A percentile compares a stretch with the other conserved stretches of the same genome.
Evolutionary conservation across 2,888 invertebrate species (phyloP).

Genomic region (Standfussiana lucernea): DNA sequence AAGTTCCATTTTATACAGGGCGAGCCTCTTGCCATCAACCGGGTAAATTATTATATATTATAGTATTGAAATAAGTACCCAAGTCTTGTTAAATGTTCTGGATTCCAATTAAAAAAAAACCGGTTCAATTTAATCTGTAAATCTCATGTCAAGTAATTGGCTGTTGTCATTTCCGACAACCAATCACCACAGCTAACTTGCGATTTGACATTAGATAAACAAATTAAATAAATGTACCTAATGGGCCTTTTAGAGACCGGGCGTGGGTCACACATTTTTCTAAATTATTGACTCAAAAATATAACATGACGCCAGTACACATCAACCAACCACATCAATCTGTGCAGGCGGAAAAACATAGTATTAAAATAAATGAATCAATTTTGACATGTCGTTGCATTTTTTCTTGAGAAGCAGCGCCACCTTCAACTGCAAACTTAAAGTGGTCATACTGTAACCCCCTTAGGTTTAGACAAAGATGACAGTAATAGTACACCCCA

Average conservation of each 20-base stretch:
- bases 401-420: too few species aligned
- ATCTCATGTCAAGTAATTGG: slow-evolving; percentile 14
- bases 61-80: not conserved
- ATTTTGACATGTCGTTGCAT: too few species aligned
- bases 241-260: not conserved
- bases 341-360: not conserved
- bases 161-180: slow-evolving; percentile 36
- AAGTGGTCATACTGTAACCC: too few species aligned
- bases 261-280: not conserved
- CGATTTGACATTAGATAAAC: slow-evolving; percentile 45
- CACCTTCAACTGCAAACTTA: too few species aligned
- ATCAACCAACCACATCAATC: not conserved
- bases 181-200: slow-evolving; percentile 13
- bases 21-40: not conserved
- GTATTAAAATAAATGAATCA: not conserved
- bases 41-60: too few species aligned
- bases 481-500: not conserved
- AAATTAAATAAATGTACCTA: not conserved
- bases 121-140: slow-evolving; percentile 10
- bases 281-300: not conserved
- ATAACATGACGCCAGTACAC: not conserved
- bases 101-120: not conserved
- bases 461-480: not conserved
- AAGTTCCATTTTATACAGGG: not conserved
- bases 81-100: not conserved